Base-by-base conservation (phyloP, 2,113 vertebrate genomes). In the Mobula hypostoma region DNA sequence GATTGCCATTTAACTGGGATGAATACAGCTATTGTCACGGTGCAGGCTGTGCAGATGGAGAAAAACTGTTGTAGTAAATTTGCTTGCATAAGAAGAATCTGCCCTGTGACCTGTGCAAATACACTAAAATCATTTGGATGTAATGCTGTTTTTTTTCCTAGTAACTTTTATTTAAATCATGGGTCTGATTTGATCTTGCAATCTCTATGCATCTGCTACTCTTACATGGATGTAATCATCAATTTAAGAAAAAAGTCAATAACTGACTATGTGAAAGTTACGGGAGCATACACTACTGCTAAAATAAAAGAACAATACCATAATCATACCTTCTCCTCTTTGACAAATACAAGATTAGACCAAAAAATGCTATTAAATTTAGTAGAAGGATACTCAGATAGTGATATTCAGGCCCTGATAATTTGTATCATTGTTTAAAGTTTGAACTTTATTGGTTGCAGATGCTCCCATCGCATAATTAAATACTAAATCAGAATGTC, bases 401-500 rank as follows among this genome's bases (percentile, higher is more conserved):
- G 63, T 90, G 24, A 27, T 63, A 40, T 85, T 19, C 58, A 58
- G 24, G 56, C 83, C 83, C 24, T 63, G 27, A 1, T 36, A 32
- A 32, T 90, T 66, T 66, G 2, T 63, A 29, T 27, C 2, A 29
- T n/a, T 87, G 24, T 66, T 85, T 85, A 61, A 6, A n/a, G 27
- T 90, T 90, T 90, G 61, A 66, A 90, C 17, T 32, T 32, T 90
- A 68, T 68, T n/a, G 61, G 85, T 68, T 66, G 58, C 27, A n/a
- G 27, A 58, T 88, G 85, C 58, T 68, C 29, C 40, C 17, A 29
- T 14, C 61, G n/a, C 29, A n/a, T 63, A 14, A 63, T n/a, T 90
- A 32, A 66, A 66, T 90, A 61, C 85, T 90, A 66, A 90, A 90
- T 90, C 85, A 90, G 85, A 90, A 66, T n/a, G n/a, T 74, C 32